Conservation (phyloP, 2,888 invertebrate species). For the Graphium colonna region DNA sequence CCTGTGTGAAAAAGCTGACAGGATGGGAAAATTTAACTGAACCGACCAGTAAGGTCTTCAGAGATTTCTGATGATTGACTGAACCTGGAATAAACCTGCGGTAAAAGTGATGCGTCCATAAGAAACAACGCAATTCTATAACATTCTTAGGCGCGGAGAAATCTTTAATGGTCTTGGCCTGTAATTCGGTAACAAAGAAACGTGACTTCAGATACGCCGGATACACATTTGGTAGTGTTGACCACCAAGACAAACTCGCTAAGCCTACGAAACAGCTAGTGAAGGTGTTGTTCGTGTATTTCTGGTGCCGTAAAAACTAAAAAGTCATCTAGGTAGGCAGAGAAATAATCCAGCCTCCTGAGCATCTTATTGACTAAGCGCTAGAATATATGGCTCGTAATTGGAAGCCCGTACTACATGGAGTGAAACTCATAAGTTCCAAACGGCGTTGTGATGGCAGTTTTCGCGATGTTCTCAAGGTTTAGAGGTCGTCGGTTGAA, state of each 20-base stretch:
- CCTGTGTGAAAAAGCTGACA: not conserved
- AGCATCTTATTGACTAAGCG: no score
- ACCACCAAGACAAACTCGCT: not conserved
- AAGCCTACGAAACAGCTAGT: not conserved
- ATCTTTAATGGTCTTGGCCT: not conserved
- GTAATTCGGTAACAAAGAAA: not conserved
- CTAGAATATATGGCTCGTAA: no score
- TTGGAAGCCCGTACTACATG: no score
- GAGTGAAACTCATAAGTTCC: no score
- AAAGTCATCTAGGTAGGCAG: no score
- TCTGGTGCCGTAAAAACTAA: no score
- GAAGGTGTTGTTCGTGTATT: not conserved
- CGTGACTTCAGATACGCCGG: not conserved
- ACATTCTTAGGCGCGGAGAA: constrained; percentile 15
- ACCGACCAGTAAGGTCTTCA: not conserved
- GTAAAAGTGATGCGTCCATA: constrained; percentile 26
- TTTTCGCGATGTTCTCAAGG: no score
- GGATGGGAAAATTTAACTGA: not conserved
- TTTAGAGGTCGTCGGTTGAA: no score
- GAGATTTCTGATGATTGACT: constrained; percentile 20
- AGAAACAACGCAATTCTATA: constrained; percentile 30
- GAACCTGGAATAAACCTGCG: constrained; percentile 22
- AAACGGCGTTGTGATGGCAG: no score
- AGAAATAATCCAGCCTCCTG: no score
- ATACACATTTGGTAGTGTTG: not conserved